These are phyloP conservation scores for Fissipunctia ypsillon DNA, from an alignment of 2,888 invertebrate species.

Conservation along the genomic window DNA sequence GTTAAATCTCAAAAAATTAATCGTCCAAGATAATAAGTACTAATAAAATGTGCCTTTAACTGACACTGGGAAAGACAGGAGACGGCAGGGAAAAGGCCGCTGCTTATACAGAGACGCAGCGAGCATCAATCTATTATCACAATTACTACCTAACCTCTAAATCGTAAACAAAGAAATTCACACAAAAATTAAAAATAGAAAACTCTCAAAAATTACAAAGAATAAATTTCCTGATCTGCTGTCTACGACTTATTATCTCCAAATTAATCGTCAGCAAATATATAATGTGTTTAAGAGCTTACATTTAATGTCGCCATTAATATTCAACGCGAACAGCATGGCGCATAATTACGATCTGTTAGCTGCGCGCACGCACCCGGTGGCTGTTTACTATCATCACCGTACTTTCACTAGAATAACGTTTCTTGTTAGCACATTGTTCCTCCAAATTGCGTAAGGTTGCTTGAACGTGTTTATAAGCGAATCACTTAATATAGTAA, in stretches of 20 bases:
- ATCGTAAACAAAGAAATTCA: not conserved
- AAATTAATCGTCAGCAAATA: slow-evolving; percentile 50
- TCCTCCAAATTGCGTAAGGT: slow-evolving; percentile 60
- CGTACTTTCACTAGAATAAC: slow-evolving; percentile 66
- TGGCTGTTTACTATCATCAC: slow-evolving; percentile 63
- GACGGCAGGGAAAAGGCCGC: not conserved
- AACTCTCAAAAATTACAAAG: slow-evolving; percentile 8
- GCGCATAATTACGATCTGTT: slow-evolving; percentile 62
- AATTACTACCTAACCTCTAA: not conserved
- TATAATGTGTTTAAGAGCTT: slow-evolving; percentile 52
- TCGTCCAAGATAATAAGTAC: not conserved
- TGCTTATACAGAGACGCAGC: not conserved
- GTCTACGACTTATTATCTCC: slow-evolving; percentile 30
- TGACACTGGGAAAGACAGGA: not conserved
- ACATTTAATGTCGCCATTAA: slow-evolving; percentile 56
- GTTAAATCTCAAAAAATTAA: not conserved
- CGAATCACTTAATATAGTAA: slow-evolving; percentile 31
- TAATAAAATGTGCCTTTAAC: not conserved
- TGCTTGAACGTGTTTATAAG: slow-evolving; percentile 45
- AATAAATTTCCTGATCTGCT: not conserved
- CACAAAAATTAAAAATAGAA: slow-evolving; percentile 1
- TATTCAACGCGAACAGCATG: slow-evolving; percentile 61
- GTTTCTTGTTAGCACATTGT: slow-evolving; percentile 66
- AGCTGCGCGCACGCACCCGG: slow-evolving; percentile 56
- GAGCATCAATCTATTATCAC: not conserved